These are phyloP conservation scores for Choristoneura fumiferana DNA, from an alignment of 1,140 invertebrate species.

Conservation along the genomic window DNA sequence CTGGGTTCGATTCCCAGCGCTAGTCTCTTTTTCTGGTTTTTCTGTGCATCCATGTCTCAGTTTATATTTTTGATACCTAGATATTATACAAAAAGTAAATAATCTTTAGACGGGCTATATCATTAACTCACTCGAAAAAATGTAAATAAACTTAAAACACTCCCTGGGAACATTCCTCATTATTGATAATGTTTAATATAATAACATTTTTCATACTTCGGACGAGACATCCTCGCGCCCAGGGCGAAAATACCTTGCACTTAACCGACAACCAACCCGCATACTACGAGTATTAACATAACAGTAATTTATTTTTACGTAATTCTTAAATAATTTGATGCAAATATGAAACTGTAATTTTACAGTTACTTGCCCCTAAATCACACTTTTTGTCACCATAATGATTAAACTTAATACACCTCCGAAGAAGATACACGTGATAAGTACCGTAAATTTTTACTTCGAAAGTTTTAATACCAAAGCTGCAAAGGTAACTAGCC, in stretches of 20 bases:
- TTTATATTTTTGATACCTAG: too few species aligned
- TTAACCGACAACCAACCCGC: constrained; percentile 2
- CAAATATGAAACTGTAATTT: constrained; percentile 11
- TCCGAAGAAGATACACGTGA: too few species aligned
- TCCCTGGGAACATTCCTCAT: constrained; percentile 2
- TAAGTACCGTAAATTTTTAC: too few species aligned
- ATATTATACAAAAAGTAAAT: too few species aligned
- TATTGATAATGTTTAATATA: constrained; percentile 13
- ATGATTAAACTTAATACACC: too few species aligned
- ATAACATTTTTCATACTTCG: constrained; percentile 12
- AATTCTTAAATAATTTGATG: constrained; percentile 14
- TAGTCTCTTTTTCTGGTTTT: too few species aligned
- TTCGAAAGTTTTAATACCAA: too few species aligned
- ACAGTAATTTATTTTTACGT: constrained; percentile 11
- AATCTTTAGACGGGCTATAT: too few species aligned
- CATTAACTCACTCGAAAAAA: neutral
- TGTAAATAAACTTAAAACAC: constrained; percentile 10
- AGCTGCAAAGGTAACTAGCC: too few species aligned
- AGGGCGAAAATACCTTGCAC: constrained; percentile 8
- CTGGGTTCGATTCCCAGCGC: too few species aligned
- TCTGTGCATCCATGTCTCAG: too few species aligned
- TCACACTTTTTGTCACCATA: too few species aligned
- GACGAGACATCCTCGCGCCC: constrained; percentile 4
- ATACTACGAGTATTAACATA: constrained; percentile 13
- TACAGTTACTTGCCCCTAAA: neutral